A percentile compares a stretch with the other conserved stretches of the same genome.
Conservation (phyloP, 1,140 invertebrate species). For the Brachionus asplanchnoidis region DNA sequence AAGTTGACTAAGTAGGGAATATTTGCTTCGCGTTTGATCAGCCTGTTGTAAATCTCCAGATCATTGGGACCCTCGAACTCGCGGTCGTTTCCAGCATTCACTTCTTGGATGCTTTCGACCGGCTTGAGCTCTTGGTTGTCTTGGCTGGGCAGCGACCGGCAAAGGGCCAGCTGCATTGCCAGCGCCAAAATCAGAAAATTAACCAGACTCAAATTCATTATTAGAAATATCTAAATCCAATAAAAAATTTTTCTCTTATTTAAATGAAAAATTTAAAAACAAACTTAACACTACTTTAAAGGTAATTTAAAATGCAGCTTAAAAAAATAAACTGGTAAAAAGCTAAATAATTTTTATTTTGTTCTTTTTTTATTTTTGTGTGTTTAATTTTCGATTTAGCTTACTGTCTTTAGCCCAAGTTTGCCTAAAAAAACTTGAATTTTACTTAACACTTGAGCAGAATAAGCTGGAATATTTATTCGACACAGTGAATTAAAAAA, state of each 20-base stretch:
- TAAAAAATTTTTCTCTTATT: neutral
- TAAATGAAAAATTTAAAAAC: neutral
- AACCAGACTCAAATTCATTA: neutral
- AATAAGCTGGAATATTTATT: neutral
- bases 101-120: neutral
- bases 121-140: neutral
- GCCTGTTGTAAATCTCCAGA: neutral
- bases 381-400: neutral
- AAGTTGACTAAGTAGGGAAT: conserved; percentile 18
- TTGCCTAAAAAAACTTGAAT: neutral
- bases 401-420: neutral
- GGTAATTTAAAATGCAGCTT: neutral
- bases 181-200: neutral
- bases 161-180: neutral
- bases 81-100: neutral
- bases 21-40: neutral
- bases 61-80: neutral
- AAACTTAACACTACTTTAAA: neutral
- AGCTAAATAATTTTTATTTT: neutral
- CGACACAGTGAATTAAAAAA: neutral
- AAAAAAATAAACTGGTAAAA: neutral
- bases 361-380: neutral
- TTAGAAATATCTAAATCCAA: neutral
- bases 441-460: neutral
- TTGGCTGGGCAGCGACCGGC: neutral